These are phyloP conservation scores for Arctocebus calabarensis DNA, from an alignment of 2,797 vertebrate species.

Conservation along the genomic window DNA sequence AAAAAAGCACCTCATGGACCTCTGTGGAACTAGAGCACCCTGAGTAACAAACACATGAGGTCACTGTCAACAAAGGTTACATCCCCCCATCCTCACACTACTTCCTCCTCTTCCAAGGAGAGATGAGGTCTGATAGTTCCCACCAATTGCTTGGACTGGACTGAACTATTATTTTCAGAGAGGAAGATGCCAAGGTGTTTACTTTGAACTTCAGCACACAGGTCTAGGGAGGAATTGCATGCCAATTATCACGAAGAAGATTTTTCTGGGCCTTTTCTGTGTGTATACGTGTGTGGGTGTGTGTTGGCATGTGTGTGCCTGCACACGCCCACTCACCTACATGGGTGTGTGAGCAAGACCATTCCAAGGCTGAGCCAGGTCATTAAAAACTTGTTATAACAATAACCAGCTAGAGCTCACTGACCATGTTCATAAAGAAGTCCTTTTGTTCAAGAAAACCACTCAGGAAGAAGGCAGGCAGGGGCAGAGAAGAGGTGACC, in stretches of 20 bases:
- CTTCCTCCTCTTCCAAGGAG: neutral
- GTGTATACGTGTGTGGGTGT: neutral
- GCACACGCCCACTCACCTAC: neutral
- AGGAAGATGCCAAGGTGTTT: conserved; percentile 39
- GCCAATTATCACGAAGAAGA: conserved; percentile 8
- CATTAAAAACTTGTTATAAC: neutral
- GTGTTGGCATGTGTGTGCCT: too few relatives aligned
- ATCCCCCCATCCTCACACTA: neutral
- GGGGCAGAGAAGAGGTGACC: conserved; percentile 45
- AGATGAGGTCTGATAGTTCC: neutral
- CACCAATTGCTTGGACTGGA: neutral
- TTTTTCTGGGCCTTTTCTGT: neutral
- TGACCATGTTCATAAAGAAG: conserved; percentile 24
- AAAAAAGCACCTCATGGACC: neutral
- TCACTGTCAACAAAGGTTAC: neutral
- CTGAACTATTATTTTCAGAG: conserved; percentile 28
- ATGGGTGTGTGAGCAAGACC: neutral
- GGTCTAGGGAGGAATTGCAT: neutral
- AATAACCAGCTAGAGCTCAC: neutral
- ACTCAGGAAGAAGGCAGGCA: neutral
- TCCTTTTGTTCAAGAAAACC: conserved; percentile 68
- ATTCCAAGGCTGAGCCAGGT: neutral
- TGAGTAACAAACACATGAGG: neutral
- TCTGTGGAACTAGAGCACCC: neutral
- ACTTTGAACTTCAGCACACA: neutral